Evolutionary conservation across 2,113 vertebrate genomes (phyloP).

Genomic region (Psilopsiagon aymara): DNA sequence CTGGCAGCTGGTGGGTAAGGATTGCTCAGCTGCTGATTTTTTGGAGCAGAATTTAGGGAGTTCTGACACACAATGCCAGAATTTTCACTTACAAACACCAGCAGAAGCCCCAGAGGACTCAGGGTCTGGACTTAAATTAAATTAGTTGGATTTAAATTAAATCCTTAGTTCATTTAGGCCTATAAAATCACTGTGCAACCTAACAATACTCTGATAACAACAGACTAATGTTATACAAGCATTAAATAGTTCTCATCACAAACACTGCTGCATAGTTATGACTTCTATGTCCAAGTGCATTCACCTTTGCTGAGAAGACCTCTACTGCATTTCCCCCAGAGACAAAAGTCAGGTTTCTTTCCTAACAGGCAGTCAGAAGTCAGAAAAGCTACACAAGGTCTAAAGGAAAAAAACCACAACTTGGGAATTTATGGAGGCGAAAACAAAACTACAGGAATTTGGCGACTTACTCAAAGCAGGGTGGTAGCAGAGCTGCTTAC

Average conservation of each 20-base stretch:
- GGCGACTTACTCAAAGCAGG: neutral
- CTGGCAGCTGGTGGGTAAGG: neutral
- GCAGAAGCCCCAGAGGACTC: neutral
- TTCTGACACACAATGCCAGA: neutral
- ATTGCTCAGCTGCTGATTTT: neutral
- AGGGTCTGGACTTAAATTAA: neutral
- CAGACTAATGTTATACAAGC: neutral
- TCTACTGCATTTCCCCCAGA: neutral
- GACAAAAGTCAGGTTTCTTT: neutral
- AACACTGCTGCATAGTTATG: neutral
- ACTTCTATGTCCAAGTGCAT: neutral
- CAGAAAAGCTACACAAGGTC: neutral
- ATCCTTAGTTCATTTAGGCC: neutral
- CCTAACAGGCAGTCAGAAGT: neutral
- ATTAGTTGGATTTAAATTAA: neutral
- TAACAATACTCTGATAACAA: neutral
- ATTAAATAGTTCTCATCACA: neutral
- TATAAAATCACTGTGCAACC: neutral
- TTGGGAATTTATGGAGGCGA: neutral
- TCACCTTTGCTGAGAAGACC: neutral
- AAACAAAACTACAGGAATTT: neutral
- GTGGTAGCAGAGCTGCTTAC: neutral
- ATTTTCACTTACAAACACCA: neutral
- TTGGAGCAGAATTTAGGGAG: neutral
- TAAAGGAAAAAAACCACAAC: fast-evolving